These are phyloP conservation scores for Eriocheir sinensis DNA, from an alignment of 1,140 invertebrate genomes.

Conservation along the genomic window DNA sequence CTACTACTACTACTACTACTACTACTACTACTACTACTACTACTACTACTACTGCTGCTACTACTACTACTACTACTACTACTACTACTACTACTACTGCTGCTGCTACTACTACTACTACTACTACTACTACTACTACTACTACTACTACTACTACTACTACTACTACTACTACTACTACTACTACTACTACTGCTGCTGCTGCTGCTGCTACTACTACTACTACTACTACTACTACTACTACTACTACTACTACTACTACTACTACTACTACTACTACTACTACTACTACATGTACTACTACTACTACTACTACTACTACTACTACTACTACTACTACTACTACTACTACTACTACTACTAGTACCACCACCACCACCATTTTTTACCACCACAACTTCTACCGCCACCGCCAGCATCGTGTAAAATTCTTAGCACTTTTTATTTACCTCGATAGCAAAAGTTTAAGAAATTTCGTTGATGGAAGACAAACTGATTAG, in stretches of 20 bases:
- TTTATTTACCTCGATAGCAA: no score
- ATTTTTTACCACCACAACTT: not conserved
- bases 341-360: not conserved
- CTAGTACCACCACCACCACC: not conserved
- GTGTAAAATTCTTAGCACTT: no score
- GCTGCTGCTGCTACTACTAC: not conserved
- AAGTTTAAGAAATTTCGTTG: no score
- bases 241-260: not conserved
- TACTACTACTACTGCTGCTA: no score
- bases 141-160: constrained; percentile 37
- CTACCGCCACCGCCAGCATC: no score
- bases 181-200: no score
- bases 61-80: no score
- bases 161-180: not conserved
- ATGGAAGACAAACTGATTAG: not conserved
- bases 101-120: no score
- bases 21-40: no score
- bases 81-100: not conserved
- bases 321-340: not conserved
- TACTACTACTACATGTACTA: not conserved
- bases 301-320: constrained; percentile 24
- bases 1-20: no score
- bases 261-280: constrained; percentile 17
- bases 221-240: constrained; percentile 45
- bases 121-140: no score